Evolutionary conservation across 2,797 vertebrate genomes (phyloP), one percentile per base, ranked within the genome.

Genomic region (Triplophysa bombifrons): DNA sequence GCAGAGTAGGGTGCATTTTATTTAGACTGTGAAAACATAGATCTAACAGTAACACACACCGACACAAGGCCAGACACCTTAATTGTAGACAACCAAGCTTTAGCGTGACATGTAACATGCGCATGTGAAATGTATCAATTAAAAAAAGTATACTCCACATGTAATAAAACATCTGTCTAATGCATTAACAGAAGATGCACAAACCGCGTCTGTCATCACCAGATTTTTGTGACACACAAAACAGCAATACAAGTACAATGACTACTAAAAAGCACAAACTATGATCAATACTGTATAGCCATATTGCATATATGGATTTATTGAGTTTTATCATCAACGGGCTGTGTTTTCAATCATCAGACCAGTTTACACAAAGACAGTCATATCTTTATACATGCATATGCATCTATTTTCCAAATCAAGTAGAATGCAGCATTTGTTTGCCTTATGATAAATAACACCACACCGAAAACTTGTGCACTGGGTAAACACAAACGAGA

Each of bases 1-100:
- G 34, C 82, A 83, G 53, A 68, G 48, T 11, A 73, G 27, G 20
- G 48, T 51, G 17, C 38, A 73, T 38, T 41, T 41, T 41, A 41
- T 48, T 9, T 38, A 22, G 46, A 71, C 63, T 60, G 67, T 71
- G 56, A 51, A 70, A 46, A 75, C 61, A 68, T 48, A 41, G 41
- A 41, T 41, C 41, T 41, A 16, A 58, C 41, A 7, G 61, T 48
- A 30, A 61, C 51, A 72, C 17, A 53, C 20, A 30, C 41, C 30
- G n/a, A 71, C 46, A 75, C 13, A 48, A 48, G 41, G 0, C 10
- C 53, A 72, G 22, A 12, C 10, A 48, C 65, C 19, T 16, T 22
- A 25, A 68, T 30, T 69, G 58, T 56, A n/a, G 13, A 20, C 12
- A 69, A 17, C 64, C 20, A 16, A 46, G n/a, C 22, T 46, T n/a